phyloP scores from a whole-genome alignment of 2,888 invertebrate species.

The Linyphia triangularis region DNA sequence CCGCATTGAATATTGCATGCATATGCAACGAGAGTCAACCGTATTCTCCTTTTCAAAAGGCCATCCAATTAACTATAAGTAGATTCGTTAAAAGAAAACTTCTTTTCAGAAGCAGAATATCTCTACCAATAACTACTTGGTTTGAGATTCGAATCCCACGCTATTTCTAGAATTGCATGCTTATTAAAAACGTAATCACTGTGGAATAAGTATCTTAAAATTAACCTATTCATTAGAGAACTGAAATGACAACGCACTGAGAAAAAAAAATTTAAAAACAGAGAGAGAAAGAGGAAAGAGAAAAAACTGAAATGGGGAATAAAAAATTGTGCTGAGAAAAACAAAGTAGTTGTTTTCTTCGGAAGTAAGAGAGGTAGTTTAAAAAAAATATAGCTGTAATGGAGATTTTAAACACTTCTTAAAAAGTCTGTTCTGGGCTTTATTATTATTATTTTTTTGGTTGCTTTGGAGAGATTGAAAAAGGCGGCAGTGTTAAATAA shows the following conservation, averaged over 20 bases:
- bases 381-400: constrained; percentile 43
- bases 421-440: constrained; percentile 23
- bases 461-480: constrained; percentile 42
- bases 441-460: constrained; percentile 22
- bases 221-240: constrained; percentile 60
- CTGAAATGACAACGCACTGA: constrained; percentile 6
- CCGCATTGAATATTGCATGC: constrained; percentile 11
- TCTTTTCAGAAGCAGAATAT: not conserved
- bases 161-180: not conserved
- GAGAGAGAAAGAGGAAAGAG: constrained; percentile 23
- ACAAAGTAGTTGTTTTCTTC: not conserved
- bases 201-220: constrained; percentile 49
- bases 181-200: constrained; percentile 60
- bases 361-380: constrained; percentile 43
- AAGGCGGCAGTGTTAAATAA: constrained; percentile 35
- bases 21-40: not conserved
- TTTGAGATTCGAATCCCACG: not conserved
- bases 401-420: constrained; percentile 65
- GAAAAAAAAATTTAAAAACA: constrained; percentile 20
- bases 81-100: constrained; percentile 26
- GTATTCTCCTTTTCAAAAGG: not conserved
- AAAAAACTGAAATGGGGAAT: constrained; percentile 18
- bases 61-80: constrained; percentile 31
- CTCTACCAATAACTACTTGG: constrained; percentile 45
- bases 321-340: constrained; percentile 34